phyloP scores from a whole-genome alignment of 1,140 invertebrate species.

The Glossosoma conforme region DNA sequence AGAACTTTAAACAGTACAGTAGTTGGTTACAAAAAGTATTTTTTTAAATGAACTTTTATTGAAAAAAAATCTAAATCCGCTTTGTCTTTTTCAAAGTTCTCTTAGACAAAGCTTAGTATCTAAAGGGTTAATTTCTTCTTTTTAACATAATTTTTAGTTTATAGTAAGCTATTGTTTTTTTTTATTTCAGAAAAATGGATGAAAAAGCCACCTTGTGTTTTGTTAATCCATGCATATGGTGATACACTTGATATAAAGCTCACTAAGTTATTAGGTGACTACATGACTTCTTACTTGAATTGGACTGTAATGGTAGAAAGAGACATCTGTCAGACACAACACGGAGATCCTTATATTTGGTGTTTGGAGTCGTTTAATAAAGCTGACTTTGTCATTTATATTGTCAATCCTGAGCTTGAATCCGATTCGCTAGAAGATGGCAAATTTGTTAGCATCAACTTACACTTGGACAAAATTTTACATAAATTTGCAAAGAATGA shows the following conservation, averaged over 20 bases:
- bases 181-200: conserved; percentile 15
- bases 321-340: conserved; percentile 20
- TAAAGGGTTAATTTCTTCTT: no score
- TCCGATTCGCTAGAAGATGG: not conserved
- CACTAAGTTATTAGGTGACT: conserved; percentile 10
- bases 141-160: no score
- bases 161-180: no score
- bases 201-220: conserved; percentile 12
- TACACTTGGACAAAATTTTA: conserved; percentile 22
- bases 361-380: conserved; percentile 18
- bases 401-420: conserved; percentile 6
- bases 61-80: no score
- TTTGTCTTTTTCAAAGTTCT: no score
- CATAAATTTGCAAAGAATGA: conserved; percentile 12
- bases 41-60: no score
- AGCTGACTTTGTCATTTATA: conserved; percentile 17
- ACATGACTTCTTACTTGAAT: conserved; percentile 16
- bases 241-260: conserved; percentile 11
- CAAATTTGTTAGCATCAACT: conserved; percentile 14
- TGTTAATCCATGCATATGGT: conserved; percentile 19
- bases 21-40: no score
- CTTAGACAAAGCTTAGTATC: no score
- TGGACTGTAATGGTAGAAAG: conserved; percentile 16
- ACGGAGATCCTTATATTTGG: conserved; percentile 26
- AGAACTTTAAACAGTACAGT: no score